Base-by-base conservation (phyloP, 1,140 invertebrate species). In the Hyposmocoma kahamanoa region DNA sequence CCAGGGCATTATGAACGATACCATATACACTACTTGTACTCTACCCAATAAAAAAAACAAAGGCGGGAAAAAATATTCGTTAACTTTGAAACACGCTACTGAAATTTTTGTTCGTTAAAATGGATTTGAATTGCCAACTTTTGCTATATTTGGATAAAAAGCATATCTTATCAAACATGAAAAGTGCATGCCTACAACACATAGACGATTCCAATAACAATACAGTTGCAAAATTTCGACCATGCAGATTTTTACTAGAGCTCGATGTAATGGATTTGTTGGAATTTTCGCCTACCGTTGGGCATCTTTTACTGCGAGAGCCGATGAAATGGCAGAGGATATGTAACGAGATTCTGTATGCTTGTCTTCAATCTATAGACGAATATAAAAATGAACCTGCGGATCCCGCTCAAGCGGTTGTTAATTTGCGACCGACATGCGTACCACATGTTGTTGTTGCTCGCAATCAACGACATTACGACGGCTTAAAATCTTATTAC, bases 111-210 rank as follows among this genome's bases (percentile, higher is more conserved):
- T n/a, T n/a, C n/a, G n/a, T 47, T 20, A 48, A 21, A 42, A 74
- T 71, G 65, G 52, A 78, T 42, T 42, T 65, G 15, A 51, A 51
- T n/a, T 63, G 53, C 18, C 43, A 73, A 34, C 55, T 80, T 47
- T 68, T 84, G 63, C 59, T 81, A 39, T 84, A 79, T 52, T 66
- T 84, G 19, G 75, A 81, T 19, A 68, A 52, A 59, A 74, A 59
- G 57, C 55, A 57, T 44, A 55, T 64, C 47, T 55, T 80, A 48
- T 10, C 20, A 20, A 46, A 68, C 8, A 80, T 84, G 72, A 74
- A 67, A 51, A 46, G 49, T 44, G 30, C 34, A 6, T 82, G 77
- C 52, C 53, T 63, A 45, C 24, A 50, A 30, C 82, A 72, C 49
- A 42, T 81, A 47, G 53, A 70, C 45, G 20, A 67, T 26, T 50